Evolutionary conservation across 1,140 invertebrate species (phyloP), one percentile per base, ranked within the genome.

Genomic region (Leguminivora glycinivorella): DNA sequence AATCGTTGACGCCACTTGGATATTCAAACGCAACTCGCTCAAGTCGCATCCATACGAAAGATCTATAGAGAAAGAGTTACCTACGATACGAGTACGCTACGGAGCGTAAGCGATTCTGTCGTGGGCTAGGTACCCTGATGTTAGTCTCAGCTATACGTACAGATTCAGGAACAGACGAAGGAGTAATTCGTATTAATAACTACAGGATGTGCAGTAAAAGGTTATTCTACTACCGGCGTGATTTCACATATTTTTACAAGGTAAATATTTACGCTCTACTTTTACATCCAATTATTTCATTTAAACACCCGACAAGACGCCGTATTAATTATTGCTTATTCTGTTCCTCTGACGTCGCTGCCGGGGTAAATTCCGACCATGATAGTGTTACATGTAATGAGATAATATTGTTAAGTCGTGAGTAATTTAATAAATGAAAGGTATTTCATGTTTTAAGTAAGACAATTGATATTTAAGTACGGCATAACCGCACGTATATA

Each of bases 201-300:
- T 38, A 43, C n/a, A 43, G n/a, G n/a, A 19, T 52, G 47, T 52
- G 7, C 47, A 52, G 17, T 52, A 19, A 9, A 19, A 52, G 17
- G 43, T 40, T 17, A 52, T 17, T 17, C 17, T 43, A 52, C 14
- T 52, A 52, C 6, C 19, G 19, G 19, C 47, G 47, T 3, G 47
- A 52, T 52, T 12, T 52, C 19, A 17, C 26, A 60, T 60, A 31
- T 31, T 63, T 63, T 14, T 29, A 31, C 58, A 63, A 63, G 58
- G 26, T 34, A 5, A 63, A 52, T 9, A 9, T 9, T 52, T 22
- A 22, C 9, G 47, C 29, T 63, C 26, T 63, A 63, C 29, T 38
- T 68, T 68, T 47, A 4, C 10, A 2, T 40, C 29, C 34, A 68
- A 68, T 47, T 68, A 68, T 68, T 68, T 40, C 17, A 26, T 40